Conservation (phyloP, 2,888 invertebrate species). For the Spialia ferax region DNA sequence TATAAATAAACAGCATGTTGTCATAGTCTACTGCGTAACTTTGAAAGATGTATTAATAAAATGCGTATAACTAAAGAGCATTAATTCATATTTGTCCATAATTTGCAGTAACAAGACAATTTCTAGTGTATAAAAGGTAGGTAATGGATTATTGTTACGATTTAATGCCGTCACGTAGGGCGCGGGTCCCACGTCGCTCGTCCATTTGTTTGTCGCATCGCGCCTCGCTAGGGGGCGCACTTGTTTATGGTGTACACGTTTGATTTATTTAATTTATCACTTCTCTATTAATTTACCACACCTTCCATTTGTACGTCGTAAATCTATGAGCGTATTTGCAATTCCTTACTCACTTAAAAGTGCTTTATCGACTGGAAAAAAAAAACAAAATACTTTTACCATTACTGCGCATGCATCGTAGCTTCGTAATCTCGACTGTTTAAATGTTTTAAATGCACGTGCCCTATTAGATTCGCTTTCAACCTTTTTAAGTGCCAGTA, state of each 20-base stretch:
- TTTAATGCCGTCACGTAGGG: slow-evolving; percentile 62
- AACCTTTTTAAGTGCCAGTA: slow-evolving; percentile 76
- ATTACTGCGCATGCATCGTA: slow-evolving; percentile 55
- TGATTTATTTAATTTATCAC: slow-evolving; percentile 63
- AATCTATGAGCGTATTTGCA: slow-evolving; percentile 29
- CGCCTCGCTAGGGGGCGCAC: slow-evolving; percentile 58
- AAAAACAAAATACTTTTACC: slow-evolving; percentile 38
- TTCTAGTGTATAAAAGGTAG: slow-evolving; percentile 35
- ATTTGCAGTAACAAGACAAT: slow-evolving; percentile 37
- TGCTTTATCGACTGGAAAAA: slow-evolving; percentile 22
- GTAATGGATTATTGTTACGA: slow-evolving; percentile 45
- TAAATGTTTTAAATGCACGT: slow-evolving; percentile 64
- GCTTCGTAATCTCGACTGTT: slow-evolving; percentile 66
- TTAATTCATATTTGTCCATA: slow-evolving; percentile 12
- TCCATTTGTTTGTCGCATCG: slow-evolving; percentile 61
- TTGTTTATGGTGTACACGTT: slow-evolving; percentile 66
- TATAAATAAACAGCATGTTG: too few relatives aligned
- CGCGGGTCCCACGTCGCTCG: slow-evolving; percentile 56
- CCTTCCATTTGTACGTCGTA: slow-evolving; percentile 38
- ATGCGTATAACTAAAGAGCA: neutral
- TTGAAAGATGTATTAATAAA: neutral
- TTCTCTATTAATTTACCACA: slow-evolving; percentile 42
- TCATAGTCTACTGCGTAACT: too few relatives aligned
- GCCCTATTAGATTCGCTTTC: slow-evolving; percentile 77
- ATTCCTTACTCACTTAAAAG: slow-evolving; percentile 25